Base-by-base conservation (phyloP, 2,113 vertebrate species). In the Engraulis encrasicolus region DNA sequence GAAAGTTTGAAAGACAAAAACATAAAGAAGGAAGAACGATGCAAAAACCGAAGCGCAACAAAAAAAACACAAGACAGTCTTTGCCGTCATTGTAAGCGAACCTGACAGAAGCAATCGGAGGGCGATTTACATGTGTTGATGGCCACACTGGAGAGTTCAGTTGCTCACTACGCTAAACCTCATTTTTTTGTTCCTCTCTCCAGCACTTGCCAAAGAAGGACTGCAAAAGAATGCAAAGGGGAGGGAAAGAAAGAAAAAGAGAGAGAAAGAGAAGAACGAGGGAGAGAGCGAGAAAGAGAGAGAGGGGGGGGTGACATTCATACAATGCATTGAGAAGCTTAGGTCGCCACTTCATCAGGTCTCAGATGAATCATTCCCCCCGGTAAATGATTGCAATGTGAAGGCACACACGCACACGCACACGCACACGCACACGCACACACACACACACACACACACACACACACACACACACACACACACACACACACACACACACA, bases 31-130 rank as follows among this genome's bases (percentile, higher is more conserved):
- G n/a, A n/a, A n/a, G n/a, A n/a, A n/a, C n/a, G n/a, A n/a, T n/a
- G n/a, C n/a, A n/a, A n/a, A n/a, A n/a, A n/a, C n/a, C n/a, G n/a
- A n/a, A n/a, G n/a, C n/a, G n/a, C n/a, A n/a, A n/a, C n/a, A n/a
- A n/a, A n/a, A n/a, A n/a, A n/a, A n/a, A n/a, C n/a, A 82, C 23
- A 66, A 66, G 58, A 66, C 58, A 66, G 66, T 85, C 90, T 81
- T 88, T 81, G 86, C 87, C 88, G 89, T 89, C 85, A 91, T 86
- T 89, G 88, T 89, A 92, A 90, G 78, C 89, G 88, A 79, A 84
- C 87, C 87, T 88, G 87, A 88, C 92, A 91, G 93, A 93, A 92
- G 89, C 86, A 89, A 90, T 93, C 90, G 89, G 86, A 87, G 87
- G 84, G 87, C 89, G 89, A 92, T 92, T 94, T 92, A 87, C 90